Evolutionary conservation across 2,113 vertebrate genomes (phyloP), one percentile per base, ranked within the genome.

Genomic region (Seriola quinqueradiata): DNA sequence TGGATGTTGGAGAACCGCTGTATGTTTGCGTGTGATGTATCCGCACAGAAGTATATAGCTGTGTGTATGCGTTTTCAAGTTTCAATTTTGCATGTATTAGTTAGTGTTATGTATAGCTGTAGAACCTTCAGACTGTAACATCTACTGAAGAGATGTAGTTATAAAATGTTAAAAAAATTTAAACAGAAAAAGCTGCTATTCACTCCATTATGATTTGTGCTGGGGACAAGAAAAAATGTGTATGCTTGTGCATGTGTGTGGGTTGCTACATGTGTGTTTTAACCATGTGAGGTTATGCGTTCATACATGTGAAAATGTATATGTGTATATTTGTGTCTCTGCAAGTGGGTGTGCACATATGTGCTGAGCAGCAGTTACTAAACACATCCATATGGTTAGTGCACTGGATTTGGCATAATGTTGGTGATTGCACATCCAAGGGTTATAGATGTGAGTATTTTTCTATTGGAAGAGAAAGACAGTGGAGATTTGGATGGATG

Each of bases 351-450:
- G 63, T 80, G 75, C 55, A 12, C 46, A 32, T 85, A 64, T 91
- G 84, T 82, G 79, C 87, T 68, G 85, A 54, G 64, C 79, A 64
- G 75, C 60, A 82, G 67, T 46, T 34, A 54, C 85, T 94, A 95
- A 95, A 92, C 82, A 87, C 84, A 89, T 93, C 93, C 95, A 94
- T 94, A 91, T 95, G 95, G 85, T 86, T 73, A 70, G 73, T 75
- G 58, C 74, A 16, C 54, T 77, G 46, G 64, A 90, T 87, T 90
- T 85, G 65, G 81, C 77, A 83, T 74, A 73, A 81, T 32, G 63
- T 57, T 6, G 66, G 91, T 74, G 66, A 84, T 75, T 81, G 79
- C 36, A 63, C 19, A 85, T 48, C 61, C 40, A 48, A 61, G 70
- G 44, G 64, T 34, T 75, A 76, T 52, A 46, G 23, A 70, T 70